Evolutionary conservation across 2,888 invertebrate genomes (phyloP).

Genomic region (Hydriomena furcata): DNA sequence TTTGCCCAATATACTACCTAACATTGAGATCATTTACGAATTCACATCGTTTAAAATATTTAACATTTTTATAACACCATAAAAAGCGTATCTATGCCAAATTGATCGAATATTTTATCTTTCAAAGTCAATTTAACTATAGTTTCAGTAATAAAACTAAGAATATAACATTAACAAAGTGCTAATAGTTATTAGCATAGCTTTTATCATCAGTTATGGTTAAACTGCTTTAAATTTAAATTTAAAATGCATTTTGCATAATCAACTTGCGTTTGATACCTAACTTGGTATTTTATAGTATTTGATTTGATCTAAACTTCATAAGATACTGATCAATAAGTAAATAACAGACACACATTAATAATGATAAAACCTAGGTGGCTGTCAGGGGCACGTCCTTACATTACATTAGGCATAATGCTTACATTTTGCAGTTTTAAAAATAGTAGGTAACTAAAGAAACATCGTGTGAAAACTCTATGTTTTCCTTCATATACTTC

Average conservation of each 20-base stretch:
- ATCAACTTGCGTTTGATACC: not conserved
- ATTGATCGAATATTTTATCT: conserved; percentile 2
- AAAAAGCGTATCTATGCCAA: conserved; percentile 3
- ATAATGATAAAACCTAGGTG: too few relatives aligned
- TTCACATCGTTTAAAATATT: conserved; percentile 7
- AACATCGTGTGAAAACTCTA: too few relatives aligned
- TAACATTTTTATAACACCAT: conserved; percentile 13
- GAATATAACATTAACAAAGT: conserved; percentile 15
- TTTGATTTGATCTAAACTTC: too few relatives aligned
- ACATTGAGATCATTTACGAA: not conserved
- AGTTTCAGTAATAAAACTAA: conserved; percentile 22
- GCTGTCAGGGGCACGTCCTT: too few relatives aligned
- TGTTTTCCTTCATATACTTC: too few relatives aligned
- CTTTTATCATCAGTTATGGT: conserved; percentile 5
- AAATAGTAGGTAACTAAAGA: too few relatives aligned
- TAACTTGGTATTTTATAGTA: not conserved
- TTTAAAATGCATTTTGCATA: conserved; percentile 5
- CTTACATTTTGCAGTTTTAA: too few relatives aligned
- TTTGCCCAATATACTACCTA: not conserved
- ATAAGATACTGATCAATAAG: too few relatives aligned
- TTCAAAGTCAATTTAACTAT: conserved; percentile 17
- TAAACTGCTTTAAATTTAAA: too few relatives aligned
- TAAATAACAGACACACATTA: too few relatives aligned
- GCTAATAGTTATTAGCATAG: conserved; percentile 24
- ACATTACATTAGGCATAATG: too few relatives aligned